These are phyloP conservation scores for Papilio xuthus DNA, from an alignment of 1,140 invertebrate species.

Conservation along the genomic window DNA sequence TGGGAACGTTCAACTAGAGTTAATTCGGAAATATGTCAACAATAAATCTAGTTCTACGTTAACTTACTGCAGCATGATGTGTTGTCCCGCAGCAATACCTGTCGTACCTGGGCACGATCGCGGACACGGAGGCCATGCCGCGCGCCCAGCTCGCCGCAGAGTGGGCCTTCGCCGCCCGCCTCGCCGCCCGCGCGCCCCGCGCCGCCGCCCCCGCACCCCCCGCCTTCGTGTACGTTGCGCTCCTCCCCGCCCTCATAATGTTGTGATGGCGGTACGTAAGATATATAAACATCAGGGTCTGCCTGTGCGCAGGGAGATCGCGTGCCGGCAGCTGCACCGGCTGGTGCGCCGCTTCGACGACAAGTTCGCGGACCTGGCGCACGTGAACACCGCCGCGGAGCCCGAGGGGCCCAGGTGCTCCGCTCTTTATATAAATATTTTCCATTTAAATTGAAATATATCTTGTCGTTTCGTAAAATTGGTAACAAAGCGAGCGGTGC, in stretches of 20 bases:
- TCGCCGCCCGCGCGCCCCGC: conserved; percentile 63
- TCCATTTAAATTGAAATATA: neutral
- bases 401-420: conserved; percentile 44
- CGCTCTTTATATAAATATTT: neutral
- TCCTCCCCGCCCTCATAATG: no score
- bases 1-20: no score
- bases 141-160: conserved; percentile 64
- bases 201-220: conserved; percentile 67
- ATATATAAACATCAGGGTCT: no score
- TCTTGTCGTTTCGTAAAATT: no score
- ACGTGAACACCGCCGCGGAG: conserved; percentile 42
- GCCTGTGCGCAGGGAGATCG: conserved; percentile 56
- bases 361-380: conserved; percentile 50
- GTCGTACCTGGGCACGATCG: conserved; percentile 74
- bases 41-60: no score
- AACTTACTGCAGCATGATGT: no score
- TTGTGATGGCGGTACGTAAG: no score
- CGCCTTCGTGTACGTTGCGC: conserved; percentile 65
- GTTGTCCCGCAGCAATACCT: conserved; percentile 66
- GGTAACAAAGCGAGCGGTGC: neutral
- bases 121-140: conserved; percentile 68
- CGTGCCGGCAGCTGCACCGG: conserved; percentile 66
- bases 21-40: no score
- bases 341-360: conserved; percentile 55
- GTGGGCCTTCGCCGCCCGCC: conserved; percentile 70